Evolutionary conservation across 1,140 invertebrate genomes (phyloP), one percentile per base, ranked within the genome.

Genomic region (Saccostrea glomerata): DNA sequence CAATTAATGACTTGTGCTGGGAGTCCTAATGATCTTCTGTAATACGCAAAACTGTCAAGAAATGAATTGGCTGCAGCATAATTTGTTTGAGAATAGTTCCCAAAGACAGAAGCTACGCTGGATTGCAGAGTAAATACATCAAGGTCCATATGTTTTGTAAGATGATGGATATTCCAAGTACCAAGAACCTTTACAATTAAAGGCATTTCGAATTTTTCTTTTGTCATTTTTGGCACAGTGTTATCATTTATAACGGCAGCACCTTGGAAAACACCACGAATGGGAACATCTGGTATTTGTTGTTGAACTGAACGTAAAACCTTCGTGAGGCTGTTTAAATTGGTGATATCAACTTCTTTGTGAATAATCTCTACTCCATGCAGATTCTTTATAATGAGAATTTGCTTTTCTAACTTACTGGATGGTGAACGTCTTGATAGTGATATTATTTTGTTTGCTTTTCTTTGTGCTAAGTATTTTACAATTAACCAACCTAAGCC

Each of bases 81-180:
- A 84, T 90, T 92, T 3, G 89, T 89, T 85, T 93, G 92, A 7
- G 91, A 91, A 2, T 83, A 63, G 77, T 93, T 92, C 20, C 92
- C 92, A 73, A 92, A 85, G 1, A 91, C 82, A 11, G 92, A 89
- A 23, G 90, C 88, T 13, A 92, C 87, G n/a, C 91, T 92, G 5
- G 92, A 93, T 40, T 92, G 92, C 86, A 93, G 77, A 9, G 92
- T 73, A 63, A 93, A 92, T 82, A 91, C 92, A 85, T 92, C 92
- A 15, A 93, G 54, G 6, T 85, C 55, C 84, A 85, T 36, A 63
- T 85, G 0, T 25, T 40, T 84, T 40, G 47, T 82, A 47, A 30
- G 15, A 30, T 47, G 6, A 85, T 85, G 55, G n/a, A 85, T 58
- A 36, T 85, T 85, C 58, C 55, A 85, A 4, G 84, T 85, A 36